Base-by-base conservation (phyloP, 1,140 invertebrate genomes). In the Grapholita molesta region DNA sequence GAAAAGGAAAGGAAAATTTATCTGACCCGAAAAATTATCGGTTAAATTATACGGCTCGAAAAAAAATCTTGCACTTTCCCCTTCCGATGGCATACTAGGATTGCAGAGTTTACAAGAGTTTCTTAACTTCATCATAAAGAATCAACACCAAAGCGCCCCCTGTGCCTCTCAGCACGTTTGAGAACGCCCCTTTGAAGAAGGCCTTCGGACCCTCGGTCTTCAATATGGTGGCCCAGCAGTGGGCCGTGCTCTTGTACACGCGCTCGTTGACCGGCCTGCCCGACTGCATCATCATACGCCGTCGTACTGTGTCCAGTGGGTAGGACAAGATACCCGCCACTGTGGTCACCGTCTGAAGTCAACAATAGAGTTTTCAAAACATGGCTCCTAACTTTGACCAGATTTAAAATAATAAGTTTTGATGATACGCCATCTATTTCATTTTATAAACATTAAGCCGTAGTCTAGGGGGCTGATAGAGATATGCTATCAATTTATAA, bases 261-360 rank as follows among this genome's bases (percentile, higher is more conserved):
- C 96, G 93, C 71, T 97, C 95, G 57, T 85, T 84, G 72, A 93
- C 92, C 7, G 94, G 93, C 76, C 94, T 93, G 12, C 96, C 96
- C 66, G 96, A 96, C 92, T 97, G 96, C 96, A 97, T 97, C 96
- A 98, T 98, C 96, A 97, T 96, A 83, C 97, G 94, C 93, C 97
- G 94, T 83, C 97, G 94, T 57, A 98, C 97, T 53, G 97, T 98
- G 89, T 98, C 97, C 88, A 98, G 95, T 70, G 97, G 97, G 93
- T 98, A 98, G 23, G 97, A 98, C 25, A 97, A 92, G 72, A 98
- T 95, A 76, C 97, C 97, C 73, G 97, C 94, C 68, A 95, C 92
- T 42, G 97, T 97, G 64, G 97, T 98, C 67, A 98, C 97, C 78
- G 92, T 92, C 94, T 96, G 90, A 33, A 89, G n/a, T n/a, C n/a